A percentile compares a stretch with the other conserved stretches of the same genome.
Evolutionary conservation across 2,797 vertebrate genomes (phyloP).

Genomic region (Poecile montanus): DNA sequence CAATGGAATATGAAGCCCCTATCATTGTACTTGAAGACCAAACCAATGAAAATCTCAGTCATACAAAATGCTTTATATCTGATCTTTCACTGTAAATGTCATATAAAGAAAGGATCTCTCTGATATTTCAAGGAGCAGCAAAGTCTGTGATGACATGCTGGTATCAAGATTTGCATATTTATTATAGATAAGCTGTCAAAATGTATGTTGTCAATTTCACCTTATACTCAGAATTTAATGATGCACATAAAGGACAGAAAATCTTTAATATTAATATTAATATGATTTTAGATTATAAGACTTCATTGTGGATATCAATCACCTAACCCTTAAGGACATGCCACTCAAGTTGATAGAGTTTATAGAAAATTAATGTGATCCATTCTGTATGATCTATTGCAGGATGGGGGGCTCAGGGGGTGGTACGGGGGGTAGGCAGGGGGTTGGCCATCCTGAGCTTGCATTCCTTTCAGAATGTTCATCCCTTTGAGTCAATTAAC

Average conservation of each 20-base stretch:
- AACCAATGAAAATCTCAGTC: conserved; percentile 50
- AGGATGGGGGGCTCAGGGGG: not conserved
- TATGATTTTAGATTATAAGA: conserved; percentile 83
- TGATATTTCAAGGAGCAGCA: conserved; percentile 74
- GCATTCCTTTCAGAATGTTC: not conserved
- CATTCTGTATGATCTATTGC: conserved; percentile 73
- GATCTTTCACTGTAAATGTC: conserved; percentile 74
- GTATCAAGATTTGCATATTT: conserved; percentile 83
- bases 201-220: conserved; percentile 83
- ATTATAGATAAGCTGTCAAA: conserved; percentile 86
- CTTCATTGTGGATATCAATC: conserved; percentile 82
- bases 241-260: conserved; percentile 82
- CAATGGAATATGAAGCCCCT: not conserved
- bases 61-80: conserved; percentile 63
- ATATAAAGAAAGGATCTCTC: conserved; percentile 73
- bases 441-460: not conserved
- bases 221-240: conserved; percentile 82
- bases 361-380: conserved; percentile 82
- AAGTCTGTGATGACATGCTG: conserved; percentile 77
- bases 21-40: not conserved
- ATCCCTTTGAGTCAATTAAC: conserved; percentile 18
- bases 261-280: conserved; percentile 89
- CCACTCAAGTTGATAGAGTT: conserved; percentile 80
- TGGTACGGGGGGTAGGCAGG: not conserved
- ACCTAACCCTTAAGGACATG: conserved; percentile 81